A percentile compares a stretch with the other conserved stretches of the same genome.
Evolutionary conservation across 2,113 vertebrate species (phyloP).

Genomic region (Emydocephalus ijimae): DNA sequence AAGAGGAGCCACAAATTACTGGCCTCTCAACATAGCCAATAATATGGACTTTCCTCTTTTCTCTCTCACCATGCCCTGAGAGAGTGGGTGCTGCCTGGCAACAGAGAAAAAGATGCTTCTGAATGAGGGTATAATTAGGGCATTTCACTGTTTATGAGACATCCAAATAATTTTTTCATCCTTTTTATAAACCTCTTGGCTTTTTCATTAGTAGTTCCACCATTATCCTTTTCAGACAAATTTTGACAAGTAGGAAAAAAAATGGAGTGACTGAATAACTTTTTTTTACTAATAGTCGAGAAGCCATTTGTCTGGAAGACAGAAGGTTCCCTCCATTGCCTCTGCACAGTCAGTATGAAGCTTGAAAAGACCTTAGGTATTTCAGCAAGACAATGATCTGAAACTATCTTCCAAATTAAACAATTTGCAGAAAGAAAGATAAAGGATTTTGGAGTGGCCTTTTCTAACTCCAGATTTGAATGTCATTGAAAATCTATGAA

Average conservation of each 20-base stretch:
- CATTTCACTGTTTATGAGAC: not conserved
- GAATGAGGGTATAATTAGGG: not conserved
- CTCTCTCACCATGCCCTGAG: not conserved
- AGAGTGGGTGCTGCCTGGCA: not conserved
- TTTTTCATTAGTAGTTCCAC: not conserved
- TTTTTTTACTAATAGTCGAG: not conserved
- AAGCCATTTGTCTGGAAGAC: not conserved
- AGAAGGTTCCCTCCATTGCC: not conserved
- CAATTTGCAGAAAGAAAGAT: not conserved
- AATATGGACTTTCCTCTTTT: not conserved
- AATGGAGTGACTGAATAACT: not conserved
- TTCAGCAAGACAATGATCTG: not conserved
- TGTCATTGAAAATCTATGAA: not conserved
- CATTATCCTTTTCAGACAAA: not conserved
- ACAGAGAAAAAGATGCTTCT: not conserved
- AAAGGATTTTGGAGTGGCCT: not conserved
- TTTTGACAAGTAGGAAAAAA: not conserved
- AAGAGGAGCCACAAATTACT: not conserved
- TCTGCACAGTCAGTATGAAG: not conserved
- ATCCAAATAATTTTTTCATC: not conserved
- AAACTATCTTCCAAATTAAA: not conserved
- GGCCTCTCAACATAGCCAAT: not conserved
- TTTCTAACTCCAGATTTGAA: not conserved
- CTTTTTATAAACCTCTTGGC: not conserved
- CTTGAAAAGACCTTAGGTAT: not conserved